Evolutionary conservation across 2,113 vertebrate genomes (phyloP).

Genomic region (Gambusia holbrooki): DNA sequence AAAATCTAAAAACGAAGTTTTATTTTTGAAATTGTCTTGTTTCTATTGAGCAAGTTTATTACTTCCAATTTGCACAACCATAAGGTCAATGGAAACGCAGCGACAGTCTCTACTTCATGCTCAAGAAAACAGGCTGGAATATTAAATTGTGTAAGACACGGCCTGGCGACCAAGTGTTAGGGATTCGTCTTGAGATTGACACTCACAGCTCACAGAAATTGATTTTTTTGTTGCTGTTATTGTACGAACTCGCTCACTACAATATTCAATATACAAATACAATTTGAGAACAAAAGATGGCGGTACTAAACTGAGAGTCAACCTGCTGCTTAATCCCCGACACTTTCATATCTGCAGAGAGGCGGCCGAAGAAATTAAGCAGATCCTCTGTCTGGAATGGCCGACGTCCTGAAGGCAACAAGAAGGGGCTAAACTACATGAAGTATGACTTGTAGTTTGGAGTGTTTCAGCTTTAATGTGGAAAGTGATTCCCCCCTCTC

Average conservation of each 20-base stretch:
- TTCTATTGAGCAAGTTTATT: no score
- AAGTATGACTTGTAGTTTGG: neutral
- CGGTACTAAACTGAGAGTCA: neutral
- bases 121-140: no score
- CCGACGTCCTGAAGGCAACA: neutral
- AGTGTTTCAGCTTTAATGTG: neutral
- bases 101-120: no score
- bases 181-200: no score
- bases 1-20: no score
- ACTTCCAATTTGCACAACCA: no score
- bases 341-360: slow-evolving; percentile 39
- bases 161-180: no score
- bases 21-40: no score
- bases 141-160: no score
- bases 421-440: neutral
- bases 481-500: neutral
- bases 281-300: neutral
- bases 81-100: no score
- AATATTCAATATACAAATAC: neutral
- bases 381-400: neutral
- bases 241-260: neutral
- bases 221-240: no score
- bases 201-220: no score
- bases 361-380: slow-evolving; percentile 4
- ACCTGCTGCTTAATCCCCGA: slow-evolving; percentile 28